Base-by-base conservation (phyloP, 2,888 invertebrate species). In the Bombylius major region DNA sequence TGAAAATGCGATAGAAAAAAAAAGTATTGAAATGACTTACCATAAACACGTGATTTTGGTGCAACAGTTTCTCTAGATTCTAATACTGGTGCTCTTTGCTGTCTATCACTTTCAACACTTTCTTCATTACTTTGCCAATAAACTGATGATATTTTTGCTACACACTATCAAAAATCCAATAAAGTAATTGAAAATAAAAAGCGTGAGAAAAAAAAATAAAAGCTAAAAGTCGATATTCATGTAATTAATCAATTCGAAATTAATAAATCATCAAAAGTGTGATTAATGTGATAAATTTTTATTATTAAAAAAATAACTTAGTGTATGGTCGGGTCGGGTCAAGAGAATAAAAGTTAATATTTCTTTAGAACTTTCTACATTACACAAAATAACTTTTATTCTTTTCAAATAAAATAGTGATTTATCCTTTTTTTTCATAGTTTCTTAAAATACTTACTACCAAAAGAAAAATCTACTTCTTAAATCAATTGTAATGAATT, bases 61-160 rank as follows among this genome's bases (percentile, higher is more conserved):
- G 65, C 62, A 7, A 75, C 70, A 56, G 86, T 82, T 69, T 87
- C 89, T 57, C 88, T 79, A 62, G 89, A 88, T 70, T 89, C 86
- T 64, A 85, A 75, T 50, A 85, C 85, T 62, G 88, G 86, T 53
- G 86, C 85, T 68, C 84, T 83, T 66, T 82, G 81, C 65, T 84
- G 80, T 64, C 84, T 81, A 64, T 84, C 85, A 44, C 88, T 86
- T 71, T 88, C 87, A 53, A 90, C 88, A 67, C 89, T 89, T 71
- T 90, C 88, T 72, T 91, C 91, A 75, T 91, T 90, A 71, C 86
- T 89, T 64, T 86, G 81, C 84, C 87, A 87, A 75, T 91, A 91
- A 49, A 91, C 84, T 45, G 87, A 86, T 56, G 87, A 88, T 73
- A 91, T 90, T 65, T 87, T 89, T 58, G 91, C 90, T 70, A 89